Conservation (phyloP, 2,113 vertebrate genomes). For the Excalfactoria chinensis region DNA sequence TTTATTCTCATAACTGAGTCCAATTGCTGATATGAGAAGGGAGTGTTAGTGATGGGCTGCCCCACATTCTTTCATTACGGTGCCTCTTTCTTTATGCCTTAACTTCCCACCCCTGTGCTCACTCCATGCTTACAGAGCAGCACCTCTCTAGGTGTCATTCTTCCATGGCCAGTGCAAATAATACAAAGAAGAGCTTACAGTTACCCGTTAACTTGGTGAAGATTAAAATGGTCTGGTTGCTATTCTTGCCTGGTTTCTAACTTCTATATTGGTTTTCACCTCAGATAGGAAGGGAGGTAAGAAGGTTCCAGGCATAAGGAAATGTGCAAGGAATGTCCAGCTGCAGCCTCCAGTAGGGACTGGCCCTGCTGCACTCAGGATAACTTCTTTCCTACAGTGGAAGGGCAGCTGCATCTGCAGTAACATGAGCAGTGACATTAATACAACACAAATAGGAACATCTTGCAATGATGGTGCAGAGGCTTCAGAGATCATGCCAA, state of each 20-base stretch:
- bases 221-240: not conserved
- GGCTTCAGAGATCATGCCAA: not conserved
- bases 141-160: not conserved
- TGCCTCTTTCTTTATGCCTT: not conserved
- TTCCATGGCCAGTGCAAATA: not conserved
- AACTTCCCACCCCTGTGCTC: not conserved
- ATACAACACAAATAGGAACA: not conserved
- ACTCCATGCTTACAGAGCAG: accelerated
- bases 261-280: not conserved
- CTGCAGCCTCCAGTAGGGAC: not conserved
- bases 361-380: not conserved
- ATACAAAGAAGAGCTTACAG: not conserved
- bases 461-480: not conserved
- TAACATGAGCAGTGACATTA: not conserved
- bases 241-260: not conserved
- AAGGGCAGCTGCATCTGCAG: not conserved
- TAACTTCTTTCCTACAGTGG: not conserved
- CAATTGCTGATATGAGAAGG: conserved; percentile 15
- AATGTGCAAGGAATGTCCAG: accelerated
- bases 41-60: not conserved
- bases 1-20: conserved; percentile 54
- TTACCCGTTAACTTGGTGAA: not conserved
- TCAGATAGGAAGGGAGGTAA: not conserved
- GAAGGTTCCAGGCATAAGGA: not conserved
- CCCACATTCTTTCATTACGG: not conserved